Base-by-base conservation (phyloP, 2,113 vertebrate genomes). In the Actenoides hombroni region DNA sequence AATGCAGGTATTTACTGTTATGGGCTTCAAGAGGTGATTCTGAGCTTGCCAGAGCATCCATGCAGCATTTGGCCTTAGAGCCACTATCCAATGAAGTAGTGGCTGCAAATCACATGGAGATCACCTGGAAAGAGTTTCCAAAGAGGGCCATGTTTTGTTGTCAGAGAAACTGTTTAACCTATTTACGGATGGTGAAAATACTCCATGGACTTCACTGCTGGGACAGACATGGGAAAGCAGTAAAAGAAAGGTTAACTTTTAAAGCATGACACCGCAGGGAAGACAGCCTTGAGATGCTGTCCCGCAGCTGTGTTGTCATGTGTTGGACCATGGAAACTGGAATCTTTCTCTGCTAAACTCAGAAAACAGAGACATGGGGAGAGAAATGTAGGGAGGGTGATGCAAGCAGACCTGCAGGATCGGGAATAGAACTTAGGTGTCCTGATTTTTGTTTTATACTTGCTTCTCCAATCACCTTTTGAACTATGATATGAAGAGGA, bases 1-100 rank as follows among this genome's bases (percentile, higher is more conserved):
- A 95, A 97, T 98, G 97, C 91, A 97, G 98, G 98, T 98, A 97
- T 88, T 94, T 71, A 49, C 59, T 78, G 61, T 17, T 10, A 11
- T 14, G 16, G 4, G 3, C 31, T 91, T 83, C 39, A 37, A 19
- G 83, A 82, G 12, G 5, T 63, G 16, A 54, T 86, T 68, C 42
- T 71, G 74, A 71, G 31, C 31, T 86, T 92, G 28, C 39, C 0
- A 6, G 69, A 75, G 12, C 40, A 74, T 21, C 64, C 25, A 3
- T 19, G 24, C 10, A 54, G 3, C 69, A 16, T 75, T 81, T 59
- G 53, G 59, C 31, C 11, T 74, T 90, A 23, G 14, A 23, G 17
- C 8, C 13, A 28, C 20, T 83, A 25, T 49, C 19, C 9, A 56
- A 0, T 42, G 16, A 86, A 81, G 13, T 35, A 13, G 2, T 56